These are phyloP conservation scores for Eudasyphora cyanicolor DNA, from an alignment of 2,888 invertebrate species.

Conservation along the genomic window DNA sequence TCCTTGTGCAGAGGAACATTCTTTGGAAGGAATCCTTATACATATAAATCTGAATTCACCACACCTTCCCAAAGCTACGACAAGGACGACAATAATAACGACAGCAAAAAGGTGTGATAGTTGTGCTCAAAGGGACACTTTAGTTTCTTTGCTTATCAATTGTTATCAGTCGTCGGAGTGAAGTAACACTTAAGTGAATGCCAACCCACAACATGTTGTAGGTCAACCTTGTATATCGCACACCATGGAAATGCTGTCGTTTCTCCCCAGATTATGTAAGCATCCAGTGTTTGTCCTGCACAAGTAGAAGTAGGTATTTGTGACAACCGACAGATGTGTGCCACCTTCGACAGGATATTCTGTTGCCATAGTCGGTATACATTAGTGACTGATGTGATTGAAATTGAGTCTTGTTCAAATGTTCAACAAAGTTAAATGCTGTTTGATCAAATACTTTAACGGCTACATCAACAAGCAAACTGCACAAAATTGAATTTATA, in stretches of 20 bases:
- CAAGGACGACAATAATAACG: not conserved
- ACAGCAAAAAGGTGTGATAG: slow-evolving; percentile 42
- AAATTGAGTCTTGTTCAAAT: slow-evolving; percentile 18
- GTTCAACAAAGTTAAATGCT: slow-evolving; percentile 21
- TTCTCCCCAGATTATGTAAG: too few species aligned
- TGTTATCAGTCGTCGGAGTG: slow-evolving; percentile 16
- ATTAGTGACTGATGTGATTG: not conserved
- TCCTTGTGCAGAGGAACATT: not conserved
- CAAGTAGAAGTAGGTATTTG: not conserved
- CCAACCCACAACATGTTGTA: slow-evolving; percentile 8
- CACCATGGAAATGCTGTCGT: not conserved
- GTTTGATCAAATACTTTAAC: slow-evolving; percentile 3
- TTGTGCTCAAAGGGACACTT: slow-evolving; percentile 34
- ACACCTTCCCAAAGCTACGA: not conserved
- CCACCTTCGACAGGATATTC: not conserved
- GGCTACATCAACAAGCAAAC: not conserved
- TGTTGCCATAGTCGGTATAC: not conserved
- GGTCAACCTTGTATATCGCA: not conserved
- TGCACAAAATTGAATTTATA: not conserved
- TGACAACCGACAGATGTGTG: slow-evolving; percentile 3
- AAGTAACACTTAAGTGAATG: slow-evolving; percentile 12
- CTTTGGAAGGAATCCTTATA: not conserved
- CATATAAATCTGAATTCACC: not conserved
- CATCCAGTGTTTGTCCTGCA: not conserved
- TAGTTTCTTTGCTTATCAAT: not conserved